A percentile compares a stretch with the other conserved stretches of the same genome.
Conservation (phyloP, 2,113 vertebrate species). For the Ictidomys tridecemlineatus region DNA sequence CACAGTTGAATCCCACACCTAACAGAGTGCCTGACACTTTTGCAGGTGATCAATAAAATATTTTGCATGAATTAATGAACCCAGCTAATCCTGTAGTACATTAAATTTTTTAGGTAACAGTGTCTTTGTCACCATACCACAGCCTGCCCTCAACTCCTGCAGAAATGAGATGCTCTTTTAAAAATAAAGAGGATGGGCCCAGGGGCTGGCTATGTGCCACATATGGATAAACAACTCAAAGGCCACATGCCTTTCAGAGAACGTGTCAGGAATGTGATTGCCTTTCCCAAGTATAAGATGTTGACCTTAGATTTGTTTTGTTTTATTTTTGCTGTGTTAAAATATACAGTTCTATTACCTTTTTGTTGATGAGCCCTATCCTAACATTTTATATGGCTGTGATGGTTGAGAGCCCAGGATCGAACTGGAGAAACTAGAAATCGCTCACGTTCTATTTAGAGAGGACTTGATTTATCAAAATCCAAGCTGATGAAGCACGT, state of each 20-base stretch:
- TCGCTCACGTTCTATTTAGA: not conserved
- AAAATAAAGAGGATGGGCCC: not conserved
- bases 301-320: no score
- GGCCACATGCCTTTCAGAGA: not conserved
- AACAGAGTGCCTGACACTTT: not conserved
- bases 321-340: no score
- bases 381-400: not conserved
- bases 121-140: not conserved
- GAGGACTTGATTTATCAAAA: not conserved
- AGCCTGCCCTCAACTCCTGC: not conserved
- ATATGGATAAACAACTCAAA: not conserved
- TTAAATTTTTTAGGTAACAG: not conserved
- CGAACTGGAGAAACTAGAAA: not conserved
- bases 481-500: not conserved
- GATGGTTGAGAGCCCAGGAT: not conserved
- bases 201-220: not conserved
- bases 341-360: no score
- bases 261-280: not conserved
- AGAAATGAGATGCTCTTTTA: not conserved
- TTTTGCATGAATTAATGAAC: not conserved
- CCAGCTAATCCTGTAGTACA: not conserved
- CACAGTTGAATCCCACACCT: not conserved
- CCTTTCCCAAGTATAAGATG: no score
- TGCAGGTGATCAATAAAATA: not conserved
- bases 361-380: no score